Percentiles rank a stretch among this genome's conserved stretches.
Evolutionary conservation across 1,140 invertebrate species (phyloP).

Genomic region (Drosophila biarmipes): DNA sequence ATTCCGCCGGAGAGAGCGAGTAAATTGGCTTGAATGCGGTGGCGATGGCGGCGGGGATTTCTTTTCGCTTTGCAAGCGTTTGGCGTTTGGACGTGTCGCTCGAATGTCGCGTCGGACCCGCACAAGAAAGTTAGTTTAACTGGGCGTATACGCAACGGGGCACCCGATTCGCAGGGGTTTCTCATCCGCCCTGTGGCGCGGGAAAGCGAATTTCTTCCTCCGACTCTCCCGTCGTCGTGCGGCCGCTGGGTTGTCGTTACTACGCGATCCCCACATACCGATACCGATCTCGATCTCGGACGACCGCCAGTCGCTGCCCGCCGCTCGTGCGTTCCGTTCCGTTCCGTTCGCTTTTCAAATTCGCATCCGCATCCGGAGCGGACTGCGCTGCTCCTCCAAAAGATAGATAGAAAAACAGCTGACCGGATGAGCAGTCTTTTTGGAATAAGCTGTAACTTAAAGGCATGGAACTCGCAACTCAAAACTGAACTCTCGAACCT

Average conservation of each 20-base stretch:
- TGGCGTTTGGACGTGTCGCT: constrained; percentile 79
- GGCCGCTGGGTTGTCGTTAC: constrained; percentile 43
- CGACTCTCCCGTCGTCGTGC: neutral
- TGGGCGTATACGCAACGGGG: constrained; percentile 67
- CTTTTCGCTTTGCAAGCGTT: constrained; percentile 80
- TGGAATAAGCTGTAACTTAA: constrained; percentile 62
- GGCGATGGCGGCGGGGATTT: constrained; percentile 41
- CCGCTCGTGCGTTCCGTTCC: constrained; percentile 64
- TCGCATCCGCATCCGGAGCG: constrained; percentile 29
- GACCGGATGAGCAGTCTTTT: constrained; percentile 25
- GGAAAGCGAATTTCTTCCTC: neutral
- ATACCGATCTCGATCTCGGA: constrained; percentile 11
- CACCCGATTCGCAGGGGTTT: constrained; percentile 18
- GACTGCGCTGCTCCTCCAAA: constrained; percentile 6
- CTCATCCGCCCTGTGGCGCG: constrained; percentile 42
- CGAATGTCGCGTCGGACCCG: constrained; percentile 57
- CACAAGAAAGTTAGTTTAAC: constrained; percentile 69
- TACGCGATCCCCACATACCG: constrained; percentile 35
- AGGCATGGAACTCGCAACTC: constrained; percentile 59
- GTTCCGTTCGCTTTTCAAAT: constrained; percentile 50
- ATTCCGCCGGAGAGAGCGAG: constrained; percentile 6
- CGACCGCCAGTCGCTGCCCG: constrained; percentile 56
- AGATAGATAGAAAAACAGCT: constrained; percentile 15
- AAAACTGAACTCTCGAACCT: constrained; percentile 9
- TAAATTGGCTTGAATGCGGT: constrained; percentile 52